Evolutionary conservation across 2,888 invertebrate species (phyloP), one percentile per base, ranked within the genome.

Genomic region (Girardia tigrina): DNA sequence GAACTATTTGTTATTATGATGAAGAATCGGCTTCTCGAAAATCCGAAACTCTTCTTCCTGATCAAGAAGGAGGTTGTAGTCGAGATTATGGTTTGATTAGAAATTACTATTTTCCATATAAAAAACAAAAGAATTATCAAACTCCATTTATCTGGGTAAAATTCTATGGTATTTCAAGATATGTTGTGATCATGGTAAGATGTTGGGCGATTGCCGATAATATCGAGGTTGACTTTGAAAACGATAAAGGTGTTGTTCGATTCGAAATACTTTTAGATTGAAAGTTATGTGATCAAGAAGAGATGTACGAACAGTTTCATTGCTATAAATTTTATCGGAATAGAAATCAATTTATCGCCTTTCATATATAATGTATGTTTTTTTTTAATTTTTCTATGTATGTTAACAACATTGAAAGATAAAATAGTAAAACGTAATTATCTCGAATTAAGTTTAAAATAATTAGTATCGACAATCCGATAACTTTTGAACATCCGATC

Each of bases 21-120:
- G 29, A 28, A n/a, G 29, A 69, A 23, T 42, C 26, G n/a, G 20
- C 26, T 8, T 42, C 76, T 8, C 28, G 28, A 73, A 29, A 71
- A 27, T 6, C 27, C 4, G 71, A 71, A 12, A 2, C 27, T 6
- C n/a, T 56, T 12, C n/a, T 56, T n/a, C 56, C 56, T 12, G 14
- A n/a, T n/a, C 4, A 2, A n/a, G 14, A 4, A n/a, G 71, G 29
- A 27, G 27, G 29, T 16, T 71, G 71, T 28, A 76, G 77, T 16
- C 23, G 14, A 26, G 70, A 29, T 70, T 27, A 29, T n/a, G 77
- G 77, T 0, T 26, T 73, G n/a, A 84, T 86, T 79, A 89, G 90
- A 80, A 92, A 92, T 80, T 82, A 83, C 77, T 86, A 82, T 80
- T 86, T 84, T 79, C 86, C 86, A 12, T 86, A 84, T 80, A 80